Base-by-base conservation (phyloP, 2,888 invertebrate genomes). In the Clostera curtula region DNA sequence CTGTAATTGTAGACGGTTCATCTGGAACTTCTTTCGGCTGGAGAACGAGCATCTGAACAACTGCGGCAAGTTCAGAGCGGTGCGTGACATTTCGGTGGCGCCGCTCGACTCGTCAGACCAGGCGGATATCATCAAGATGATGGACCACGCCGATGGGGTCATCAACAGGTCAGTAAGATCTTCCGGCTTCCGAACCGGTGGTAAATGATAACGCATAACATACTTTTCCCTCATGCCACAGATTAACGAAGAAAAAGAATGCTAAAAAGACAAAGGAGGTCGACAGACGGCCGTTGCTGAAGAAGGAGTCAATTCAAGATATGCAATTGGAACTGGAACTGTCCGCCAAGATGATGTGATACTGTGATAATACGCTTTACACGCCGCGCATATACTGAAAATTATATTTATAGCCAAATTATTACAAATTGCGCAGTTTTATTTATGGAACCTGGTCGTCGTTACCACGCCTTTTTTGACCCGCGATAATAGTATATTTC, bases 41-140 rank as follows among this genome's bases (percentile, higher is more conserved):
- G 99, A 99, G 84, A 99, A 99, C 85, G 99, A 99, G 67, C 99
- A 99, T 72, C 85, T 99, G 19, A 99, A 99, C 84, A 99, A 99
- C 83, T 98, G 98, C 82, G 99, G 99, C 70, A 93, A 95, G 83
- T 99, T 99, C 87, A 87, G 99, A 56, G 99, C 99, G 5, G 98
- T 99, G 0, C 85, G 99, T 3, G 99, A 99, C 75, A 99, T 99
- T 40, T 96, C 95, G 0, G 95, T 97, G 24, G 96, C 96, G 20
- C 97, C 97, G 1, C 88, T 97, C 24, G 93, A 96, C 74, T 94
- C 96, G 19, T 95, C 95, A 4, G 97, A 97, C 85, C 96, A 97
- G 71, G 91, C 90, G 2, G 87, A 91, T 43, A 95, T 96, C 40
- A 79, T 97, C 8, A 88, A 93, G 24, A 96, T 97, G 95, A 98